phyloP scores from a whole-genome alignment of 2,113 vertebrate genomes.

The Diadophis punctatus region DNA sequence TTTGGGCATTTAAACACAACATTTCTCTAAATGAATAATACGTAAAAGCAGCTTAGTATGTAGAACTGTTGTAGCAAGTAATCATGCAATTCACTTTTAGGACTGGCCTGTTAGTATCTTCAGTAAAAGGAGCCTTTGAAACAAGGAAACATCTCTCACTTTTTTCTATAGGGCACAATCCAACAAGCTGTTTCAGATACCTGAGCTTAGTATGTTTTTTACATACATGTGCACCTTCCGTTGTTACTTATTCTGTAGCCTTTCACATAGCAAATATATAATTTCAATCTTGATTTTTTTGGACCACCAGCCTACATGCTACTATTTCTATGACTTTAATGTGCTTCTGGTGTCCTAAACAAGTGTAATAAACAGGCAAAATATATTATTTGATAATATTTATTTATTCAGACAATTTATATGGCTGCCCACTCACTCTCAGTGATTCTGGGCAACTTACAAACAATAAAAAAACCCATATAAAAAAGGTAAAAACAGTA shows the following conservation, averaged over 20 bases:
- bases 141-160: neutral
- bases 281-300: neutral
- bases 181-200: neutral
- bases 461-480: no score
- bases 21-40: neutral
- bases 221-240: neutral
- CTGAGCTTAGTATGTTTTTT: neutral
- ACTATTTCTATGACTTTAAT: neutral
- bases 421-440: no score
- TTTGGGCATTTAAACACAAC: neutral
- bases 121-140: neutral
- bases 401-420: no score
- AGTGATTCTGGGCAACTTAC: no score
- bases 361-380: neutral
- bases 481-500: no score
- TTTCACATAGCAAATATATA: neutral
- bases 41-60: neutral
- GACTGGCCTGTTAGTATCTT: neutral
- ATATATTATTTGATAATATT: neutral
- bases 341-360: neutral
- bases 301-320: neutral
- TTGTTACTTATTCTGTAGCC: neutral
- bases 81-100: neutral
- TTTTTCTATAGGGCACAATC: neutral
- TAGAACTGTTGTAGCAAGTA: neutral